Evolutionary conservation across 2,113 vertebrate genomes (phyloP).

Genomic region (Peromyscus leucopus): DNA sequence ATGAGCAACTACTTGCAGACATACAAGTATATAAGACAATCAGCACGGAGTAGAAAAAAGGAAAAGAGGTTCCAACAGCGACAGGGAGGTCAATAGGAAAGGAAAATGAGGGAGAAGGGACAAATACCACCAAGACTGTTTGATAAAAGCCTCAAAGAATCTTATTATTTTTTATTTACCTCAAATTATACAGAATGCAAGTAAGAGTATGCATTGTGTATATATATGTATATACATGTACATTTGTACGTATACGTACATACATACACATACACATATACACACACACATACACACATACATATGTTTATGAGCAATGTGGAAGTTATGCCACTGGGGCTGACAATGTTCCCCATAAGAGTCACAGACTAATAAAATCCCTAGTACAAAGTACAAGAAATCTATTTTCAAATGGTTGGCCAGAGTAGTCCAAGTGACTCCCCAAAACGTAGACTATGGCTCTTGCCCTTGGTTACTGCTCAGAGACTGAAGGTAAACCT

Average conservation of each 20-base stretch:
- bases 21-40: background rate
- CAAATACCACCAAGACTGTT: background rate
- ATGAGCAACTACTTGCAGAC: background rate
- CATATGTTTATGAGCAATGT: background rate
- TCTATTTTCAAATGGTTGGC: background rate
- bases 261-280: background rate
- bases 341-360: background rate
- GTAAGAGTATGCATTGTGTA: background rate
- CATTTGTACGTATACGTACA: too few species aligned
- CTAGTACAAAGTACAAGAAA: background rate
- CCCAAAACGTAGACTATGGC: background rate
- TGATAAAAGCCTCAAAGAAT: background rate
- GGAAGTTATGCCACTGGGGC: background rate
- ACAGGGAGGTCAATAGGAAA: background rate
- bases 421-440: background rate
- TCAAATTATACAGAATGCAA: background rate
- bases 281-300: background rate
- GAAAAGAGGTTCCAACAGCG: background rate
- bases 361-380: background rate
- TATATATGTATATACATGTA: background rate
- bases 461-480: background rate
- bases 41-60: background rate
- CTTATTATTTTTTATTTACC: background rate
- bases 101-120: background rate
- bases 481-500: background rate